Percentiles rank a stretch among this genome's conserved stretches.
Conservation (phyloP, 2,888 invertebrate genomes). For the Ecdyonurus torrentis region DNA sequence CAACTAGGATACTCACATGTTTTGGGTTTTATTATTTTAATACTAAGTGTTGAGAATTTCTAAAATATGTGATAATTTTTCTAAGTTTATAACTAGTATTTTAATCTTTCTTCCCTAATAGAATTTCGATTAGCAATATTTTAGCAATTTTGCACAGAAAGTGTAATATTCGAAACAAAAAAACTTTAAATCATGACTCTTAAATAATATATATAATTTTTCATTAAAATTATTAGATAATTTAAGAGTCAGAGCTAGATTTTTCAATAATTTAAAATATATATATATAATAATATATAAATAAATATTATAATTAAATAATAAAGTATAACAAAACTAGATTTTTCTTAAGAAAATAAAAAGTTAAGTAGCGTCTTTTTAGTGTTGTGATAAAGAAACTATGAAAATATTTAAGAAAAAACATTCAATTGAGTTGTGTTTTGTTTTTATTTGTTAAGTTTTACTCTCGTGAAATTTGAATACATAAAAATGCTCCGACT, state of each 20-base stretch:
- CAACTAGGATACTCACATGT: no score
- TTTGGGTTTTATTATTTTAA: no score
- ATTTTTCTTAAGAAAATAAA: no score
- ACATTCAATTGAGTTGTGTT: no score
- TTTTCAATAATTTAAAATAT: background rate
- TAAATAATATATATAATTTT: background rate
- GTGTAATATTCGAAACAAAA: background rate
- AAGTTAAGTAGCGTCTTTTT: no score
- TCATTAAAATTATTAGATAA: background rate
- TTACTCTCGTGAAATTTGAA: no score
- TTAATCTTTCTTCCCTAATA: background rate
- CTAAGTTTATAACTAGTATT: no score
- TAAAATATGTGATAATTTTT: no score
- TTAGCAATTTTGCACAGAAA: background rate
- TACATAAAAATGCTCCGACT: background rate
- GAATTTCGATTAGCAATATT: background rate
- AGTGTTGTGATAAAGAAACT: background rate
- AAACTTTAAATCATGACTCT: background rate
- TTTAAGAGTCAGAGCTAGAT: background rate
- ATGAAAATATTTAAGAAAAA: background rate
- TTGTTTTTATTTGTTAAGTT: no score
- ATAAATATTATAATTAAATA: background rate
- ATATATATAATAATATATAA: background rate
- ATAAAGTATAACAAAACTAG: background rate
- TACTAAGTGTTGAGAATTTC: no score